Evolutionary conservation across 2,113 vertebrate genomes (phyloP), one percentile per base, ranked within the genome.

Genomic region (Argyrosomus japonicus): DNA sequence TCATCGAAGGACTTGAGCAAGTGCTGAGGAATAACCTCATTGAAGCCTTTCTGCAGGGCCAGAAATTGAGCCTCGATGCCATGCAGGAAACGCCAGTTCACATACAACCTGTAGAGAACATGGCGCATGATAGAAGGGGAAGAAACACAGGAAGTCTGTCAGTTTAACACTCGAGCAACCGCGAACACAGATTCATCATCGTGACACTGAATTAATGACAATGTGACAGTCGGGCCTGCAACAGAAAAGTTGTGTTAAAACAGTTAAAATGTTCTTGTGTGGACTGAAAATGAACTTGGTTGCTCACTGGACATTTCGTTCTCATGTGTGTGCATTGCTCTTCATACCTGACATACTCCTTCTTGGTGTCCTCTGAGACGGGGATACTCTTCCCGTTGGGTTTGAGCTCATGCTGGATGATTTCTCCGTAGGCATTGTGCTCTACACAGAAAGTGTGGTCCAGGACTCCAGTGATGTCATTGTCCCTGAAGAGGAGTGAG

Each of bases 401-500:
- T 90, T 99, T 99, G 79, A 99, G 96, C 86, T 99, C 98, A 45
- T 99, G 98, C 54, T 99, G 98, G 92, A 99, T 98, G 86, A 99
- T 98, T 94, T 99, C 98, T 43, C 98, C 98, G 0, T 98, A 99
- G 1, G 98, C 98, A 0, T 98, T 99, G 94, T 99, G 98, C 67
- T 99, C 98, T 0, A 99, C 98, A 77, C 98, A 99, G 89, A 99
- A 99, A 0, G 98, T 99, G 87, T 99, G 98, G 91, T 99, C 98
- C 92, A 99, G 95, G 82, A 99, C 98, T 2, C 98, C 97, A 0
- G 97, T 99, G 94, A 97, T 99, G 90, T 99, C 98, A 47, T 99
- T 99, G 88, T 97, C 98, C 81, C 98, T 99, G 89, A 68, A 75
- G 32, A 47, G 19, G 45, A 32, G 5, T 23, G 21, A 7, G 43